phyloP scores from a whole-genome alignment of 1,140 invertebrate genomes.

The Meloidogyne floridensis region DNA sequence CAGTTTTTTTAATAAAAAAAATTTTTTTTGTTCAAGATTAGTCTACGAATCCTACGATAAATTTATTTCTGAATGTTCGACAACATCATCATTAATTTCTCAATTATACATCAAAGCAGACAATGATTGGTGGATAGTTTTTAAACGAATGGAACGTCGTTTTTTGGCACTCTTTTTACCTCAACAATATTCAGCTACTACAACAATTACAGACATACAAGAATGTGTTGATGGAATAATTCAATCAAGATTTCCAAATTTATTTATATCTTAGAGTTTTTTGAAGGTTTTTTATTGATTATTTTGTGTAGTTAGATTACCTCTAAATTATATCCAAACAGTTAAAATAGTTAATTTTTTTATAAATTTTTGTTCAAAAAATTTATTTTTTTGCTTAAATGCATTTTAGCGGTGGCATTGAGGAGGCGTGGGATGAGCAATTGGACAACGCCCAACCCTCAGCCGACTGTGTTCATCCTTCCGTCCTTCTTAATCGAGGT shows the following conservation, averaged over 20 bases:
- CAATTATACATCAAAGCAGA: conserved; percentile 45
- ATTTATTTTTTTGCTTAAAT: no score
- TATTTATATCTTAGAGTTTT: conserved; percentile 5
- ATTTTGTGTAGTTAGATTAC: no score
- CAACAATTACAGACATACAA: conserved; percentile 35
- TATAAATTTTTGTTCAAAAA: no score
- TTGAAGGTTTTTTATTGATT: background rate
- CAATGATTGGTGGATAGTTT: conserved; percentile 51
- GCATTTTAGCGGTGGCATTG: no score
- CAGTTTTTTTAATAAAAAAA: conserved; percentile 11
- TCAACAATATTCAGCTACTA: conserved; percentile 21
- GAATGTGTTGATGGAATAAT: conserved; percentile 19
- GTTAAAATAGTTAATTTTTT: no score
- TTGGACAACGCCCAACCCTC: no score
- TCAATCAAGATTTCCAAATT: conserved; percentile 12
- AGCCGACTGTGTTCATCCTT: no score
- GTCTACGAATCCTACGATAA: conserved; percentile 46
- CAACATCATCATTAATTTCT: conserved; percentile 9
- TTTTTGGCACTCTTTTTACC: conserved; percentile 37
- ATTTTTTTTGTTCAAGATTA: conserved; percentile 35
- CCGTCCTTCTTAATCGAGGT: no score
- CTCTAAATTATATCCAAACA: no score
- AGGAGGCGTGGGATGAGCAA: no score
- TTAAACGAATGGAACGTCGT: conserved; percentile 40
- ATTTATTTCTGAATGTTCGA: conserved; percentile 29